Evolutionary conservation across 2,797 vertebrate species (phyloP), one percentile per base, ranked within the genome.

Genomic region (Malurus leucopterus): DNA sequence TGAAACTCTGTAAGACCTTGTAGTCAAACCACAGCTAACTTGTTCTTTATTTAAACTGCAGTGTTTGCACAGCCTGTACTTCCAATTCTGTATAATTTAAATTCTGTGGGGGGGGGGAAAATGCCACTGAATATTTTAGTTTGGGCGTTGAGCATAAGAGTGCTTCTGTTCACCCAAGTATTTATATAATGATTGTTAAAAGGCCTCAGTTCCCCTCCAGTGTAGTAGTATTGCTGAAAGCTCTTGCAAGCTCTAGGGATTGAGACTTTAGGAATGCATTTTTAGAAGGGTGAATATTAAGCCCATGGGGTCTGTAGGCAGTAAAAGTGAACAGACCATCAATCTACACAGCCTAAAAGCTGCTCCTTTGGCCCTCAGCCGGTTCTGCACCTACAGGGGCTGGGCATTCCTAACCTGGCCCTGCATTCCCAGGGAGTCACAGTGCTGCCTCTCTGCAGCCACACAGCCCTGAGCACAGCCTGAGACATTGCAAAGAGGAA

Each of bases 301-400:
- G 65, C 46, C 43, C 20, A 4, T 10, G 67, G 44, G 47, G 29
- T 73, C 13, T 74, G 26, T 49, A 75, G 29, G 44, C 59, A 41
- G 36, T 54, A 54, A 54, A 86, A 50, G 30, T 40, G 29, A 62
- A 40, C 6, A 64, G 32, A 61, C 36, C 38, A 17, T 89, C 51
- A 26, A 1, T 74, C 40, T 73, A n/a, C 32, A 40, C 19, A 62
- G 21, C 15, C 36, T 40, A 11, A 54, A 70, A 88, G 19, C 41
- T 70, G 4, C 15, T 51, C 13, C 18, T 78, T 61, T 79, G 70
- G 9, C 23, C 22, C 36, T 34, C 1, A 2, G 15, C 32, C 0
- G 0, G 21, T 55, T 47, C 20, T 0, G 1, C 15, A 5, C 38
- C 10, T 17, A 1, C 2, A 32, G 34, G 41, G 19, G 5, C 40